Conservation (phyloP, 1,140 invertebrate genomes). For the Sycobia sp. region DNA sequence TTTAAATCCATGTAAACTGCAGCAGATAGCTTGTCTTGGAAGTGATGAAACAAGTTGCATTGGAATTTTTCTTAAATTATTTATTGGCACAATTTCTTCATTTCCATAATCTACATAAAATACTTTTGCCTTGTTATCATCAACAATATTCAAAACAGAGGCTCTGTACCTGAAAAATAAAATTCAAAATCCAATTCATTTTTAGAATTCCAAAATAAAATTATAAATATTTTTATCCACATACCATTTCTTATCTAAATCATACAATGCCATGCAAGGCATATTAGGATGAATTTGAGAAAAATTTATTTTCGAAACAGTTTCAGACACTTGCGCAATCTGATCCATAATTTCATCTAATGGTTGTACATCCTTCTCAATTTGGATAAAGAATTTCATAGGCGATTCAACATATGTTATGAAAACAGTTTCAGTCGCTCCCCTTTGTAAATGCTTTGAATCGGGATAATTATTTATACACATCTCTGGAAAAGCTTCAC, state of each 20-base stretch:
- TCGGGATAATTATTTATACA: constrained; percentile 12
- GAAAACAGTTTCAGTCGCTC: constrained; percentile 60
- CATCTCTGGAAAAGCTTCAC: constrained; percentile 51
- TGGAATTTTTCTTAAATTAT: constrained; percentile 67
- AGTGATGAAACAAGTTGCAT: constrained; percentile 68
- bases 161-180: constrained; percentile 67
- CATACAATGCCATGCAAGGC: constrained; percentile 76
- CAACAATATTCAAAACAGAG: constrained; percentile 60
- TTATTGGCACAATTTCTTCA: constrained; percentile 65
- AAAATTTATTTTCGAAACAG: constrained; percentile 53
- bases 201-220: background rate
- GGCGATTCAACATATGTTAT: constrained; percentile 75
- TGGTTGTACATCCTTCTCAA: constrained; percentile 64
- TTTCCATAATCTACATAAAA: constrained; percentile 81
- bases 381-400: constrained; percentile 74
- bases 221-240: background rate
- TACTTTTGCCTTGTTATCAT: constrained; percentile 63
- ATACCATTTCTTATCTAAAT: constrained; percentile 75
- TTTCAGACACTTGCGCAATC: constrained; percentile 38
- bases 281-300: constrained; percentile 64
- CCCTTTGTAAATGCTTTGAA: constrained; percentile 52
- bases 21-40: constrained; percentile 77
- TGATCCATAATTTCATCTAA: constrained; percentile 52
- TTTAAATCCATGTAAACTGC: constrained; percentile 68
- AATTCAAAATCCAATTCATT: background rate